phyloP scores from a whole-genome alignment of 1,140 invertebrate species.

The Drosophila albomicans region DNA sequence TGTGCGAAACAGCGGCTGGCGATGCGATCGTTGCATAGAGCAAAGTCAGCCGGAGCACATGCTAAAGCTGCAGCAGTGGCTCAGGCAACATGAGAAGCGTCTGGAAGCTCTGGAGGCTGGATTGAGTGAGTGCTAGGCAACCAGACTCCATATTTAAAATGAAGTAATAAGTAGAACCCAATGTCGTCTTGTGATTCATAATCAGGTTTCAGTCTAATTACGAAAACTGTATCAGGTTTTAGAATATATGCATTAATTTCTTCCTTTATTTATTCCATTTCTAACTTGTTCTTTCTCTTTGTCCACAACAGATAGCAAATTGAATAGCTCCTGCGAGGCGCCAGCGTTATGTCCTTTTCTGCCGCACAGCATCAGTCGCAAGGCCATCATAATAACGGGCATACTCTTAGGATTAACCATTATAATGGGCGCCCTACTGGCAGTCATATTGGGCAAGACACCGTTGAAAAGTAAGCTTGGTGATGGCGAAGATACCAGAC shows the following conservation, averaged over 20 bases:
- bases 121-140: slow-evolving; percentile 45
- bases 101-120: slow-evolving; percentile 50
- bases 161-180: not conserved
- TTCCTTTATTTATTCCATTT: no score
- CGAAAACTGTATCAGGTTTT: not conserved
- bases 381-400: slow-evolving; percentile 64
- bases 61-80: slow-evolving; percentile 41
- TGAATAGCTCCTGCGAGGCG: slow-evolving; percentile 39
- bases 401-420: slow-evolving; percentile 58
- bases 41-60: slow-evolving; percentile 2
- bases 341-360: slow-evolving; percentile 61
- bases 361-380: slow-evolving; percentile 60
- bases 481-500: slow-evolving; percentile 83
- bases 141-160: not conserved
- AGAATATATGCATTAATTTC: not conserved
- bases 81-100: slow-evolving; percentile 62
- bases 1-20: slow-evolving; percentile 46
- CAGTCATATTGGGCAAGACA: slow-evolving; percentile 66
- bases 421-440: slow-evolving; percentile 56
- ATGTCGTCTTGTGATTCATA: not conserved
- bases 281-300: not conserved
- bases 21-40: slow-evolving; percentile 44
- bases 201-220: not conserved
- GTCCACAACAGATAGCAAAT: slow-evolving; percentile 47
- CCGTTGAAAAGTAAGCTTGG: slow-evolving; percentile 80